phyloP scores from a whole-genome alignment of 2,113 vertebrate species.

The Petromus typicus region DNA sequence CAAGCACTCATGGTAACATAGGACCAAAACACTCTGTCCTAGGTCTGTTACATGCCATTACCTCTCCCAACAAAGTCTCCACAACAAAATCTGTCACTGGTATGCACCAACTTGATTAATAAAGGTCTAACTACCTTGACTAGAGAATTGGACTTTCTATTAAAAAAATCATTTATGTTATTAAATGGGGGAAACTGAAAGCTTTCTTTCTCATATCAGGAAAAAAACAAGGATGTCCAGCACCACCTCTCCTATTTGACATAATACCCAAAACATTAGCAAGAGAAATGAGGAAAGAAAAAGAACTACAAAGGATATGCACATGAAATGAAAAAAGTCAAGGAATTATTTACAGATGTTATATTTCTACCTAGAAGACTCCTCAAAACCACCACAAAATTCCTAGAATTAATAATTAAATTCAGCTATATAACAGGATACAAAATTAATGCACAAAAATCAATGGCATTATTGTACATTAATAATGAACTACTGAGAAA shows the following conservation, averaged over 20 bases:
- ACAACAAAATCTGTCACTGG: not conserved
- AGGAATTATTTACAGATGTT: not conserved
- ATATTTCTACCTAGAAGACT: not conserved
- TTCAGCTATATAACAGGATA: not conserved
- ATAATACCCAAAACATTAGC: not conserved
- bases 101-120: not conserved
- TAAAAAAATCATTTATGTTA: not conserved
- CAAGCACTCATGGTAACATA: not conserved
- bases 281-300: not conserved
- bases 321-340: not conserved
- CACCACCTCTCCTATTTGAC: not conserved
- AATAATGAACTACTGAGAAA: not conserved
- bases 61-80: not conserved
- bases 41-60: slow-evolving; percentile 8
- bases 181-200: not conserved
- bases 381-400: not conserved
- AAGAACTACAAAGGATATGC: not conserved
- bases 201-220: not conserved
- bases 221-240: not conserved
- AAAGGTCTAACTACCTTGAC: not conserved
- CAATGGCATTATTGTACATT: not conserved
- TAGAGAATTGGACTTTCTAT: not conserved
- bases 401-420: not conserved
- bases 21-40: not conserved
- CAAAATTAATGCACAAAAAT: not conserved